phyloP scores from a whole-genome alignment of 1,140 invertebrate genomes.

The Drosophila pachea region DNA sequence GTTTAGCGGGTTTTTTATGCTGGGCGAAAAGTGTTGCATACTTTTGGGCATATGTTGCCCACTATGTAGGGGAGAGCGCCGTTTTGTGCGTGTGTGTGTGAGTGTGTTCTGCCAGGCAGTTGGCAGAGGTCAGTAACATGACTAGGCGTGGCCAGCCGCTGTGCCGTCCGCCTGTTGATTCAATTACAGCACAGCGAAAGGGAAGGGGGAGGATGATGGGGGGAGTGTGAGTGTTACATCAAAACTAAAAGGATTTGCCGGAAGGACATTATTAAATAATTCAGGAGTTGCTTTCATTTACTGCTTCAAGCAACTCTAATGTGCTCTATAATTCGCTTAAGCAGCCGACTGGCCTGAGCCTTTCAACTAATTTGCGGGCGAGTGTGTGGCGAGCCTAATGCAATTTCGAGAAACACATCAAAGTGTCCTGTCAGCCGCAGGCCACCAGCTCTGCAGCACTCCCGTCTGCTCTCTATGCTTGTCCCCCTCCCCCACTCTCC shows the following conservation, averaged over 20 bases:
- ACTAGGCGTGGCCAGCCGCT: constrained; percentile 20
- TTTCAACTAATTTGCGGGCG: constrained; percentile 63
- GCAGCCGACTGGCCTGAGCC: constrained; percentile 20
- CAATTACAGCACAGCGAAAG: constrained; percentile 61
- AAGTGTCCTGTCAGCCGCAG: constrained; percentile 18
- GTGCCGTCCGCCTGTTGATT: constrained; percentile 30
- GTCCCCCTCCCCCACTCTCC: no score
- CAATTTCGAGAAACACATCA: constrained; percentile 45
- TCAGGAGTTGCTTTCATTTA: constrained; percentile 40
- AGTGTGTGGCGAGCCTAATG: constrained; percentile 39
- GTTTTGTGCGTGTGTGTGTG: background rate
- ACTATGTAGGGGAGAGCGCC: constrained; percentile 3
- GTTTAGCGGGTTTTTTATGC: constrained; percentile 48
- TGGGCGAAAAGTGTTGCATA: constrained; percentile 52
- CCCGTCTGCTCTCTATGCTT: no score
- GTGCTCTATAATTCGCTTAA: constrained; percentile 67
- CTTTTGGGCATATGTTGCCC: constrained; percentile 37
- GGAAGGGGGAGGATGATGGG: no score
- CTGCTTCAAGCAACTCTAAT: constrained; percentile 46
- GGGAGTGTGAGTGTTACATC: constrained; percentile 11
- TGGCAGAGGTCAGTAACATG: constrained; percentile 47
- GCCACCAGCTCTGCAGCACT: no score
- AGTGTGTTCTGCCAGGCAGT: constrained; percentile 5
- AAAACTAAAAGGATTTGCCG: constrained; percentile 65
- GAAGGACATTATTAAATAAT: constrained; percentile 60